Evolutionary conservation across 1,140 invertebrate genomes (phyloP), one percentile per base, ranked within the genome.

Genomic region (Anoplophora glabripennis): DNA sequence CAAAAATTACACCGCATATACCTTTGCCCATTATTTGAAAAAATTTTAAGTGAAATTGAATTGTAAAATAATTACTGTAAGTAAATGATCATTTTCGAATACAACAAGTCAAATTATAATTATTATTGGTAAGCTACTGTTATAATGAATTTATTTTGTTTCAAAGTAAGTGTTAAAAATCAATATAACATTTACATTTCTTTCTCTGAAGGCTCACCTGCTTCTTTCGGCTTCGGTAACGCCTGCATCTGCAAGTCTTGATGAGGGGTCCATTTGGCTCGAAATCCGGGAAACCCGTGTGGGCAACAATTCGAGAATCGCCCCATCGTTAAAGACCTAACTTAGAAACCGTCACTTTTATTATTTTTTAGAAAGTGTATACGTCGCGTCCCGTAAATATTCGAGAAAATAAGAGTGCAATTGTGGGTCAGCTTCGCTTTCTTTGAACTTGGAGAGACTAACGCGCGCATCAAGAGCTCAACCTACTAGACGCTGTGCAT

Each of bases 221-320:
- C 63, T 61, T 68, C 64, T 59, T 63, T 65, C 3, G 71, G 71
- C 57, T 70, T 72, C 0, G 71, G 69, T 21, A 71, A 53, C 8
- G 61, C 53, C 18, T 71, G 64, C 35, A 69, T 45, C 17, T 48
- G 47, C 4, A 62, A 41, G 17, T 69, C 68, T 10, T 61, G 45
- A 47, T 68, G 68, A 2, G 57, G 63, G 0, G 40, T 61, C 58
- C 59, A 67, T 41, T 46, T 61, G 9, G 53, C 53, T 10, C 65
- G 36, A 59, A 63, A 63, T 60, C 60, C 53, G 28, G 55, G 45
- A 40, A 54, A 52, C 7, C 58, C 9, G 10, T 52, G 42, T 7
- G 48, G 57, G 44, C 67, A 69, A 53, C 65, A 65, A 41, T 55
- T 54, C 4, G 34, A 12, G 34, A 53, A 41, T 61, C 28, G 58